Evolutionary conservation across 2,797 vertebrate genomes (phyloP).

Genomic region (Helicolenus hilgendorfi): DNA sequence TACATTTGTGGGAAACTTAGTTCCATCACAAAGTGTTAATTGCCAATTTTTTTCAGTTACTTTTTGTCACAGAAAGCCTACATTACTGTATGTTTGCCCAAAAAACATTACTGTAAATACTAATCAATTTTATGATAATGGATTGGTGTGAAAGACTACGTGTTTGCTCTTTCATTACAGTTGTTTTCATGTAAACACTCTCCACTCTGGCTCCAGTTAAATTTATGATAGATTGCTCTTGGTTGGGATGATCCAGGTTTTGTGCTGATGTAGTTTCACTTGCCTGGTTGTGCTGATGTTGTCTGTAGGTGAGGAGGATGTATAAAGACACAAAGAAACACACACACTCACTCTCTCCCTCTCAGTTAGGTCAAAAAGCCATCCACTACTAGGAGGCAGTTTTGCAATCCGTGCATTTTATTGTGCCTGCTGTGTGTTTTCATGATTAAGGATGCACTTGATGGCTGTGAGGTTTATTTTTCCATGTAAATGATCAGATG

Average conservation of each 20-base stretch:
- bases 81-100: neutral
- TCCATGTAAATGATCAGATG: slow-evolving; percentile 47
- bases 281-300: slow-evolving; percentile 61
- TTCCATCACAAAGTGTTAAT: neutral
- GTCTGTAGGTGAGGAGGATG: slow-evolving; percentile 29
- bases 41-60: neutral
- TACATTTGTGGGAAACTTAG: neutral
- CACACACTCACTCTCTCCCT: neutral
- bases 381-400: slow-evolving; percentile 13
- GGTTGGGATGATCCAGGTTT: slow-evolving; percentile 17
- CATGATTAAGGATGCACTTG: slow-evolving; percentile 34
- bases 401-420: slow-evolving; percentile 61
- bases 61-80: neutral
- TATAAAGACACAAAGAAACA: neutral
- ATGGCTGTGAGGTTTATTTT: slow-evolving; percentile 12
- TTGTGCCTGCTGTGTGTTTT: slow-evolving; percentile 56
- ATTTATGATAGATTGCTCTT: slow-evolving; percentile 51
- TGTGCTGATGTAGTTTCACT: slow-evolving; percentile 68
- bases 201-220: neutral
- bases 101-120: neutral
- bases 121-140: neutral
- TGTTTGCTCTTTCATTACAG: neutral
- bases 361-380: slow-evolving; percentile 43
- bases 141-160: neutral
- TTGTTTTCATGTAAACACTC: neutral